Percentiles rank a stretch among this genome's conserved stretches.
These are phyloP conservation scores for Limulus polyphemus DNA, from an alignment of 2,888 invertebrate genomes.

Conservation along the genomic window DNA sequence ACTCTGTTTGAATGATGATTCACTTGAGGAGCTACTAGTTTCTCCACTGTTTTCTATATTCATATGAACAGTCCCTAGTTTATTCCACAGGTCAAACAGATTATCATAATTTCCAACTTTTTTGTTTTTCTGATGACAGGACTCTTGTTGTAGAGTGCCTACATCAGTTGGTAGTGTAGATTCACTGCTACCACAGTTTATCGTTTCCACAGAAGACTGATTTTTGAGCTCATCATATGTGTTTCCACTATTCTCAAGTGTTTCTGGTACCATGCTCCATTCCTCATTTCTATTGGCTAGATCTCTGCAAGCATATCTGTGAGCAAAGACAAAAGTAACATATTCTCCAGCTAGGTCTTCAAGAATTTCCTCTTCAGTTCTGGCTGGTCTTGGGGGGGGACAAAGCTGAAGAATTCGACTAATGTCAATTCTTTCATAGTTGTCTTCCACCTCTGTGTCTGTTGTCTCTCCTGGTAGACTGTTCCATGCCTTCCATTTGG, in stretches of 20 bases:
- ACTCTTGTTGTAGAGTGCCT: too few species aligned
- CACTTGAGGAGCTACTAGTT: neutral
- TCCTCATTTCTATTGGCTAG: too few species aligned
- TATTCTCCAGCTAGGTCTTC: constrained; percentile 2
- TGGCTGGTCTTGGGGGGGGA: neutral
- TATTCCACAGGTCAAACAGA: constrained; percentile 1
- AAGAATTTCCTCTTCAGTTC: neutral
- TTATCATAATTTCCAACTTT: constrained; percentile 6
- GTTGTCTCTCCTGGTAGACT: constrained; percentile 3
- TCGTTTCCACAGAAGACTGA: too few species aligned
- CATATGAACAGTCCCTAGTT: constrained; percentile 2
- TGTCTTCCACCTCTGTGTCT: constrained; percentile 3
- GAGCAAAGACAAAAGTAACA: constrained; percentile 4
- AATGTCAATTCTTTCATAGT: neutral
- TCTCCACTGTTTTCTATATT: neutral
- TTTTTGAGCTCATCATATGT: too few species aligned
- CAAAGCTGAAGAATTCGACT: neutral
- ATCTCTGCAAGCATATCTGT: neutral
- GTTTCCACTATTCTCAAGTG: too few species aligned
- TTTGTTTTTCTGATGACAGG: neutral
- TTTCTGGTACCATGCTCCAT: too few species aligned
- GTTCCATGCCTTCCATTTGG: neutral
- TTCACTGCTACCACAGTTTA: too few species aligned
- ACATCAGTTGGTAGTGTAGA: too few species aligned
- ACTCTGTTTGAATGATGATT: neutral